Base-by-base conservation (phyloP, 2,113 vertebrate genomes). In the Quiscalus mexicanus region DNA sequence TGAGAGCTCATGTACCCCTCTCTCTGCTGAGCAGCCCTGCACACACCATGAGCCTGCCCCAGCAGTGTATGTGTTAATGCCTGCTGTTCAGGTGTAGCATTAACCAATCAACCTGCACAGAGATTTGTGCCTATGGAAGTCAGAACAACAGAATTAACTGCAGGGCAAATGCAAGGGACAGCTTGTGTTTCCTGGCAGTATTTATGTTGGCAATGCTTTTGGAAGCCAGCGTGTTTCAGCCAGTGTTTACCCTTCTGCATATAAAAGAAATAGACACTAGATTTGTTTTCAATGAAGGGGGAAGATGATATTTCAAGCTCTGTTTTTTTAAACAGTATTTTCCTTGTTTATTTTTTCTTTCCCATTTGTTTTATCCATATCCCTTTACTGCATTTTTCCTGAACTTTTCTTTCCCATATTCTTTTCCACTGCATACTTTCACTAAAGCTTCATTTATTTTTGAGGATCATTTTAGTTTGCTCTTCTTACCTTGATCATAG, bases 41-140 rank as follows among this genome's bases (percentile, higher is more conserved):
- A 8, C 30, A 31, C 2, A 6, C 14, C 12, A 62, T 0, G 1
- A 62, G 11, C 20, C 35, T 15, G 10, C 23, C 16, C 37, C 23
- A 10, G 25, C 1, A 0, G 35, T 0, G 0, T 22, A 71, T 41
- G 50, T 33, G 27, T 62, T 60, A 33, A 22, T 7, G 31, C 23
- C 7, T 5, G 0, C 5, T 13, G 12, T 21, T 76, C 87, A 76
- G 58, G 53, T 75, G 53, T 4, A 90, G 45, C 37, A 3, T 30
- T 75, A 42, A 70, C 3, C 5, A 87, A 64, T n/a, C 28, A 59
- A 70, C 1, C 12, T 16, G 35, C 33, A 39, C 11, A 5, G 22
- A 17, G n/a, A 10, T 75, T 65, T 70, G 33, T 76, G 70, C 70
- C 70, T 56, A 25, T 44, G 52, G 78, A 65, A 91, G 41, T 58